Evolutionary conservation across 2,888 invertebrate species (phyloP).

Genomic region (Catocala sponsa): DNA sequence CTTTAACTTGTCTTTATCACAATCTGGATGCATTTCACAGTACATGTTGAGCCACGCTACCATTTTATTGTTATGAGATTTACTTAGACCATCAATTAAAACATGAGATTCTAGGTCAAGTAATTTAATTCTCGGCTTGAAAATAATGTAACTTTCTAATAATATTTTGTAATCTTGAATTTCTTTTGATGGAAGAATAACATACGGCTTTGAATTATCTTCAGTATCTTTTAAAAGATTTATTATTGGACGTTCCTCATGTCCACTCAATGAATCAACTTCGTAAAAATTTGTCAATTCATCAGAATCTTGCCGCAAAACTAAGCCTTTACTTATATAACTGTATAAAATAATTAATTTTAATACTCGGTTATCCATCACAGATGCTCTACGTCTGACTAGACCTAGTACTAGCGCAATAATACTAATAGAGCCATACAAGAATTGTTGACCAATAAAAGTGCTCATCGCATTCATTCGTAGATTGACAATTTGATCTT

Average conservation of each 20-base stretch:
- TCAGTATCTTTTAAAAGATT: slow-evolving; percentile 42
- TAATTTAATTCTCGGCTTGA: slow-evolving; percentile 53
- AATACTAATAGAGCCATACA: slow-evolving; percentile 42
- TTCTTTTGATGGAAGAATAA: slow-evolving; percentile 45
- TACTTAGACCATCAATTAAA: slow-evolving; percentile 51
- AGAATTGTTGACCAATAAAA: slow-evolving; percentile 42
- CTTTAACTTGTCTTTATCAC: slow-evolving; percentile 58
- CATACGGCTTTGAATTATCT: slow-evolving; percentile 38
- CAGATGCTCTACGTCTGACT: slow-evolving; percentile 36
- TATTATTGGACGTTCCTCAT: slow-evolving; percentile 42
- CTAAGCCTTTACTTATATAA: slow-evolving; percentile 34
- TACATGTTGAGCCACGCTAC: slow-evolving; percentile 62
- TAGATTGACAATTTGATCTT: slow-evolving; percentile 64
- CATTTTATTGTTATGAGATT: slow-evolving; percentile 61
- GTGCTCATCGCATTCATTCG: slow-evolving; percentile 34
- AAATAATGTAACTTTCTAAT: slow-evolving; percentile 50
- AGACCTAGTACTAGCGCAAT: slow-evolving; percentile 25
- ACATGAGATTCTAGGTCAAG: slow-evolving; percentile 51
- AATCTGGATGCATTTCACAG: slow-evolving; percentile 64
- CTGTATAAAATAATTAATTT: slow-evolving; percentile 29
- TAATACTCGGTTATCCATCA: slow-evolving; percentile 34
- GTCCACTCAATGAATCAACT: slow-evolving; percentile 43
- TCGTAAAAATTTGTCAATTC: slow-evolving; percentile 46
- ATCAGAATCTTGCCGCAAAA: slow-evolving; percentile 35
- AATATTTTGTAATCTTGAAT: slow-evolving; percentile 33